Percentiles rank a stretch among this genome's conserved stretches.
Conservation (phyloP, 1,140 invertebrate genomes). For the Orchesella cincta region DNA sequence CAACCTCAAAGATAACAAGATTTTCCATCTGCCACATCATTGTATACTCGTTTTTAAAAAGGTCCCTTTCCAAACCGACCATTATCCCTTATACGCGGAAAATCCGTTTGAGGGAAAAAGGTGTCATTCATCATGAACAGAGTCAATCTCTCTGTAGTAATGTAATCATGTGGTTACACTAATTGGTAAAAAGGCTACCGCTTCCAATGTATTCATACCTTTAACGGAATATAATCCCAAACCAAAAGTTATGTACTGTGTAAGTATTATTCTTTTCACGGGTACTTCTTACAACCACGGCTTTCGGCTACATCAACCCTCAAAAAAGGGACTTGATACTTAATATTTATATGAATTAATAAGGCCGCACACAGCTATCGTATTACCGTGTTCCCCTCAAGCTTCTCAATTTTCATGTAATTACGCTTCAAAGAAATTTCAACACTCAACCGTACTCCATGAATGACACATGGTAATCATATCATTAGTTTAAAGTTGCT, state of each 20-base stretch:
- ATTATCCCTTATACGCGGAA: neutral
- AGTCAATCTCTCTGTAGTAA: neutral
- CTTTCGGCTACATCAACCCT: neutral
- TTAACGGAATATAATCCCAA: neutral
- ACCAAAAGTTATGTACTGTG: neutral
- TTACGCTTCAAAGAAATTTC: constrained; percentile 2
- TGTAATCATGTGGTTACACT: constrained; percentile 1
- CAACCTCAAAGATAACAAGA: neutral
- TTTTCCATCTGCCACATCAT: neutral
- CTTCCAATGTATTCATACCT: neutral
- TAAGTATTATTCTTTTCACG: neutral
- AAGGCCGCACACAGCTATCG: neutral
- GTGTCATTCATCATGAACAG: neutral
- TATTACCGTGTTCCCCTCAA: neutral
- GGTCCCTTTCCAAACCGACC: neutral
- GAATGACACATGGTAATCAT: neutral
- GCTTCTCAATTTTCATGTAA: neutral
- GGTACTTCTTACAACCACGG: neutral
- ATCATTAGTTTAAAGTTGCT: neutral
- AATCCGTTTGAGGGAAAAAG: neutral
- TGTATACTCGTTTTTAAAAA: constrained; percentile 1
- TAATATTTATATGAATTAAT: neutral
- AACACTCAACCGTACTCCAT: too few relatives aligned
- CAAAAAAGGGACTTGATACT: neutral
- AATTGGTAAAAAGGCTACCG: constrained; percentile 12